These are phyloP conservation scores for Lysiphlebus fabarum DNA, from an alignment of 1,140 invertebrate species.

Conservation along the genomic window DNA sequence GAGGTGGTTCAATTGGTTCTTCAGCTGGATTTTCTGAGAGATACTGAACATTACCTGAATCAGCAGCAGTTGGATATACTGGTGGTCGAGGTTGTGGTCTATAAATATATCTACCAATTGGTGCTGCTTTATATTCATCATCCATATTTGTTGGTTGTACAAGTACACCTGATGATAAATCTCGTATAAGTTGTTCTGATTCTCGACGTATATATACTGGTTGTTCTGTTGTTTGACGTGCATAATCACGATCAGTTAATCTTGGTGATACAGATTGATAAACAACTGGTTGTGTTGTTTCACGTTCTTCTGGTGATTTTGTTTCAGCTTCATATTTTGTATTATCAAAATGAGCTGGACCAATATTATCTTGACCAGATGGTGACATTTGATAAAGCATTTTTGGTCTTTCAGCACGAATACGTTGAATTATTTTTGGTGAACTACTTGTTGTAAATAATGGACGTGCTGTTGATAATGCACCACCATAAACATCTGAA, in stretches of 20 bases:
- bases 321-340: constrained; percentile 40
- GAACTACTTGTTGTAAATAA: constrained; percentile 64
- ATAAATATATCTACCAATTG: constrained; percentile 39
- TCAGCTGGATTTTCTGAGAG: constrained; percentile 39
- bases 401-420: constrained; percentile 45
- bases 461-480: constrained; percentile 61
- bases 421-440: constrained; percentile 45
- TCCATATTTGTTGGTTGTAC: constrained; percentile 37
- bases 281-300: constrained; percentile 39
- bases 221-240: constrained; percentile 36
- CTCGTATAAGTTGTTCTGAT: constrained; percentile 36
- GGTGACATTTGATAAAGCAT: constrained; percentile 35
- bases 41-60: constrained; percentile 44
- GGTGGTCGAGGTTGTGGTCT: constrained; percentile 36
- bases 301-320: constrained; percentile 39
- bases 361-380: constrained; percentile 47
- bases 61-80: constrained; percentile 39
- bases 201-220: constrained; percentile 43
- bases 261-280: constrained; percentile 32
- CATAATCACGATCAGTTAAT: constrained; percentile 36
- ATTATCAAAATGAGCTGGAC: constrained; percentile 49
- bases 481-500: constrained; percentile 64
- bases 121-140: constrained; percentile 42
- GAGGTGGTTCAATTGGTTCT: constrained; percentile 33
- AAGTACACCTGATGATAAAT: constrained; percentile 37